Conservation (phyloP, 2,888 invertebrate species). For the Coleophora flavipennella region DNA sequence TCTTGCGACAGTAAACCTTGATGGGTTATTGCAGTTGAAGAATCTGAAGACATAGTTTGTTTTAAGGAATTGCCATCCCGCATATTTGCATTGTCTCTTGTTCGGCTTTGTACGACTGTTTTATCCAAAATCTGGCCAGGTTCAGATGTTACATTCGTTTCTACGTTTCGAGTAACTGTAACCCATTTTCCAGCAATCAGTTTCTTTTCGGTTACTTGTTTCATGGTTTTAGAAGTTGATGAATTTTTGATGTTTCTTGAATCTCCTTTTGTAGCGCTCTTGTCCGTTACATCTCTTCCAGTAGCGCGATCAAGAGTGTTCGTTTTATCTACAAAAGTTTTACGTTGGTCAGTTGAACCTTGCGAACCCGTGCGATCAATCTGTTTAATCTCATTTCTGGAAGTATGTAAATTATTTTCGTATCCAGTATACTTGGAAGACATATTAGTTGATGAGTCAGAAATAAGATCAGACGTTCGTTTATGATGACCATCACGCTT, state of each 20-base stretch:
- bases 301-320: slow-evolving; percentile 29
- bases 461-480: slow-evolving; percentile 81
- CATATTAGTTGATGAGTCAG: slow-evolving; percentile 77
- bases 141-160: slow-evolving; percentile 71
- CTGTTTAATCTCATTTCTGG: too few relatives aligned
- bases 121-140: too few relatives aligned
- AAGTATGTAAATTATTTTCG: too few relatives aligned
- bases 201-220: slow-evolving; percentile 72
- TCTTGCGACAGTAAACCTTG: background rate
- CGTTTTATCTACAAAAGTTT: slow-evolving; percentile 30
- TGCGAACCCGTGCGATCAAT: slow-evolving; percentile 27
- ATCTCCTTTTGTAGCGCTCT: slow-evolving; percentile 30
- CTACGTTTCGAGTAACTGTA: slow-evolving; percentile 74
- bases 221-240: slow-evolving; percentile 62
- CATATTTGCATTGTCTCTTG: too few relatives aligned
- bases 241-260: slow-evolving; percentile 37
- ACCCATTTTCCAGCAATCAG: slow-evolving; percentile 63
- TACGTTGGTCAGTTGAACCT: slow-evolving; percentile 59
- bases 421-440: slow-evolving; percentile 23
- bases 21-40: slow-evolving; percentile 16
- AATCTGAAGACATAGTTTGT: slow-evolving; percentile 28
- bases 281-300: slow-evolving; percentile 33
- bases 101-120: too few relatives aligned
- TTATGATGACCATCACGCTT: slow-evolving; percentile 75
- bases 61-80: background rate